Conservation (phyloP, 2,797 vertebrate species). For the Hyperoplus lanceolatus region DNA sequence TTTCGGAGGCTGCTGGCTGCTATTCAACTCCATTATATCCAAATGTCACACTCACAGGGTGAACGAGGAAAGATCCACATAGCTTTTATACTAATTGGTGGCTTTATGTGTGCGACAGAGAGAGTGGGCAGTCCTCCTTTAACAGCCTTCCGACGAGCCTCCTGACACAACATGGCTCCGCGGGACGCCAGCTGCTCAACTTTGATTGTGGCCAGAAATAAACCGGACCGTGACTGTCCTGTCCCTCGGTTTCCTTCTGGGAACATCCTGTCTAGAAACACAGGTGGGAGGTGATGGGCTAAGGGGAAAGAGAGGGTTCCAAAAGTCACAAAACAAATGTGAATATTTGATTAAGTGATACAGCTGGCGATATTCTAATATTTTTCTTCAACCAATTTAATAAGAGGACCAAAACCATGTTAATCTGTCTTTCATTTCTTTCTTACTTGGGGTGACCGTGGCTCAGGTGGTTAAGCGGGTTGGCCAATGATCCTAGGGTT, state of each 20-base stretch:
- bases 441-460: no score
- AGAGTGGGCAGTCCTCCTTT: slow-evolving; percentile 50
- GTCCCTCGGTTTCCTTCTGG: slow-evolving; percentile 28
- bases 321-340: slow-evolving; percentile 12
- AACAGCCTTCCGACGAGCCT: slow-evolving; percentile 53
- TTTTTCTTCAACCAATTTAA: neutral
- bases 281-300: neutral
- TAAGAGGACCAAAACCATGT: neutral
- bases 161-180: slow-evolving; percentile 68
- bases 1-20: slow-evolving; percentile 66
- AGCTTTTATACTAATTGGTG: slow-evolving; percentile 84
- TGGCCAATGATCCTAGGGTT: no score
- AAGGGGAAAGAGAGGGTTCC: neutral
- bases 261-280: slow-evolving; percentile 40
- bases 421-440: neutral
- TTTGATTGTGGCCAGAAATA: slow-evolving; percentile 76
- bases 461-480: no score
- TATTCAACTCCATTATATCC: slow-evolving; percentile 66
- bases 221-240: slow-evolving; percentile 35
- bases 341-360: neutral
- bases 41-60: slow-evolving; percentile 73
- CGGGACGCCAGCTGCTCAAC: slow-evolving; percentile 58
- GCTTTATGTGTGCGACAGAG: slow-evolving; percentile 65
- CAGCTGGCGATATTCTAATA: neutral
- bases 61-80: slow-evolving; percentile 61